Conservation (phyloP, 2,888 invertebrate species). For the Chrysodeixis includens region DNA sequence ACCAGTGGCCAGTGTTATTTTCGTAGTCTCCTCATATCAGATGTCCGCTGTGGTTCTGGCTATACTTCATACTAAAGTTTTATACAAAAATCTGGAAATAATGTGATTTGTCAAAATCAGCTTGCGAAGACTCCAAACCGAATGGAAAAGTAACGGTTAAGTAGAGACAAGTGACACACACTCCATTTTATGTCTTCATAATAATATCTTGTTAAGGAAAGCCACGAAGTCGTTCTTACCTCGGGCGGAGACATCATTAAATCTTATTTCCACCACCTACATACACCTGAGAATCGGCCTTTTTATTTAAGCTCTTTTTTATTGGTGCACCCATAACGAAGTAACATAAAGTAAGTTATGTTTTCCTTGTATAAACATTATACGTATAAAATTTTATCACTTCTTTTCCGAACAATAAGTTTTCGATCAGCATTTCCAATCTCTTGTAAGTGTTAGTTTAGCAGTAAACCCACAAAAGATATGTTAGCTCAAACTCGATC, state of each 20-base stretch:
- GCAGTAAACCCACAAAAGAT: constrained; percentile 20
- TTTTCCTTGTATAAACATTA: not conserved
- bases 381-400: constrained; percentile 21
- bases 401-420: constrained; percentile 22
- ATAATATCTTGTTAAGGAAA: not conserved
- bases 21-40: too few species aligned
- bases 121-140: too few species aligned
- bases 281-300: not conserved
- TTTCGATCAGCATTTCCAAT: constrained; percentile 46
- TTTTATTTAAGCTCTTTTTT: constrained; percentile 2
- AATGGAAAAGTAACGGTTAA: too few species aligned
- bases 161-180: too few species aligned
- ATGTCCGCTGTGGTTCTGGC: too few species aligned
- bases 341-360: not conserved
- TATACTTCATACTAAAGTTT: too few species aligned
- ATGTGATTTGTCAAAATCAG: too few species aligned
- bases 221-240: not conserved
- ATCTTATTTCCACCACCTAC: not conserved
- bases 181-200: not conserved
- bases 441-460: constrained; percentile 31
- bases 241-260: not conserved
- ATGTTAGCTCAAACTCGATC: constrained; percentile 19
- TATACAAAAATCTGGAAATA: too few species aligned
- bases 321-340: not conserved
- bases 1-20: too few species aligned